Percentiles rank a stretch among this genome's conserved stretches.
phyloP scores from a whole-genome alignment of 2,113 vertebrate genomes.

The Eulemur rufifrons region DNA sequence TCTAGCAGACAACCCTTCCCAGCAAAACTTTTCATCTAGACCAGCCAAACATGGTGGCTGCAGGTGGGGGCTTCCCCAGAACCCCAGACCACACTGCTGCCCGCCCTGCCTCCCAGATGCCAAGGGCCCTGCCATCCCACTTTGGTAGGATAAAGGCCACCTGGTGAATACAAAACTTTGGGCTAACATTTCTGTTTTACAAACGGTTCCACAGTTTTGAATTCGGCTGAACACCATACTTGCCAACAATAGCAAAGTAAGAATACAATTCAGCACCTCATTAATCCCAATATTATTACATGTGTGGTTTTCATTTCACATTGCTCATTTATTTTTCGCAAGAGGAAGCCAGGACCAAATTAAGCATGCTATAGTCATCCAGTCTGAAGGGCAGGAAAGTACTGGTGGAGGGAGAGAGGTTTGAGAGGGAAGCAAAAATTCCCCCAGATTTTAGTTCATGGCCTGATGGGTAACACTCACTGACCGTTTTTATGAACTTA shows the following conservation, averaged over 20 bases:
- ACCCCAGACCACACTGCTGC: background rate
- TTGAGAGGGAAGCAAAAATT: background rate
- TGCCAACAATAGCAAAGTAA: constrained; percentile 73
- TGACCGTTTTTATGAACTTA: background rate
- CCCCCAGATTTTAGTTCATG: background rate
- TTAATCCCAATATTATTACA: constrained; percentile 73
- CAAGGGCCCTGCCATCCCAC: background rate
- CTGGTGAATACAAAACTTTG: constrained; percentile 17
- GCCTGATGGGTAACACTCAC: background rate
- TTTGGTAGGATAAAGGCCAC: background rate
- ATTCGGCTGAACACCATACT: constrained; percentile 39
- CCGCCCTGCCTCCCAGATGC: background rate
- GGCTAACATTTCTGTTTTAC: constrained; percentile 51
- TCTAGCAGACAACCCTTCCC: background rate
- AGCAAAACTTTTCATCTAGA: background rate
- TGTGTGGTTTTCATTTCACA: constrained; percentile 72
- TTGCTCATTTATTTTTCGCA: constrained; percentile 73
- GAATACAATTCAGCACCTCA: constrained; percentile 73
- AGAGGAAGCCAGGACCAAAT: constrained; percentile 63
- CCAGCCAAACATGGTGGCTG: background rate
- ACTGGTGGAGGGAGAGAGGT: background rate
- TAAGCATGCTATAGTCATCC: constrained; percentile 59
- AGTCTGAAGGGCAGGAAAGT: constrained; percentile 40
- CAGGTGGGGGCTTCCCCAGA: background rate
- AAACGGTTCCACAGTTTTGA: constrained; percentile 46